Evolutionary conservation across 2,888 invertebrate species (phyloP).

Genomic region (Oasisia sp.): DNA sequence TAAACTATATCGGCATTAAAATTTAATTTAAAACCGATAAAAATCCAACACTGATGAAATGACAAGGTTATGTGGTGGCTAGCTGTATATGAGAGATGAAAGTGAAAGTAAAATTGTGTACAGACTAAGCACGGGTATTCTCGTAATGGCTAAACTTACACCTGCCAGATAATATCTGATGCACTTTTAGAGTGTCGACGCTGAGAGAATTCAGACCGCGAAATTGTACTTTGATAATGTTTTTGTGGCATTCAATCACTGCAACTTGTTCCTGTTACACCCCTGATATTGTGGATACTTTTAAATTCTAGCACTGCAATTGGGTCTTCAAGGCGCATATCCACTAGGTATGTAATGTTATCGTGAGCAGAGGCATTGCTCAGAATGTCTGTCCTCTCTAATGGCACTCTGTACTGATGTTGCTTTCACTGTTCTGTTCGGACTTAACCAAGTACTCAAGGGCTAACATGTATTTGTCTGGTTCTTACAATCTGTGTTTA

Average conservation of each 20-base stretch:
- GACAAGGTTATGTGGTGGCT: neutral
- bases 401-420: neutral
- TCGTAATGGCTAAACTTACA: neutral
- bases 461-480: neutral
- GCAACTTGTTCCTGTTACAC: neutral
- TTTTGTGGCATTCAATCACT: neutral
- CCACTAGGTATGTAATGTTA: neutral
- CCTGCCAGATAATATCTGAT: neutral
- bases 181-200: neutral
- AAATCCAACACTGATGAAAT: neutral
- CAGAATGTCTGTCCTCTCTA: neutral
- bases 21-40: neutral
- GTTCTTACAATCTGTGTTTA: neutral
- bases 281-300: neutral
- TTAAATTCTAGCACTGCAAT: conserved; percentile 13
- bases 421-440: conserved; percentile 13
- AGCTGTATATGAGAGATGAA: neutral
- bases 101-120: neutral
- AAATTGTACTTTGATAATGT: neutral
- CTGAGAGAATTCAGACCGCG: neutral
- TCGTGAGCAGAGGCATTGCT: neutral
- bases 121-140: neutral
- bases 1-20: neutral
- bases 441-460: neutral
- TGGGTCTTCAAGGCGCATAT: conserved; percentile 6